Evolutionary conservation across 2,797 vertebrate genomes (phyloP), one percentile per base, ranked within the genome.

Genomic region (Diplodus puntazzo): DNA sequence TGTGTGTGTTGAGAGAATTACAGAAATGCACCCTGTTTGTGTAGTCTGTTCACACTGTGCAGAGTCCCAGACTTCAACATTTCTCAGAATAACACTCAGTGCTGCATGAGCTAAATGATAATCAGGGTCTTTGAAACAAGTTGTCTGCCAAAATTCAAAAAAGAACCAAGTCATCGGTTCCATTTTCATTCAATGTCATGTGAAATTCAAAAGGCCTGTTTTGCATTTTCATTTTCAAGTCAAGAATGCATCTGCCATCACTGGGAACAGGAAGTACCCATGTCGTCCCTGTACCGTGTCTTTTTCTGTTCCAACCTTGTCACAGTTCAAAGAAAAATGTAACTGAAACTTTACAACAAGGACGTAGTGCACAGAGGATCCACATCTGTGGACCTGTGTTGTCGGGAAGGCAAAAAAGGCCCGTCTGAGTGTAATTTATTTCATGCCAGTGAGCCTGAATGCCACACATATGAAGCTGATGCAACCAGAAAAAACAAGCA

Each of bases 31-130:
- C 20, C 17, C 30, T 55, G 45, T 59, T 66, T 81, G 25, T 72
- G 18, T 65, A 61, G 49, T 72, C 49, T 66, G 13, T 45, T 49
- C 69, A 55, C 21, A 62, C 21, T 20, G 60, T 42, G 65, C 23
- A 57, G 34, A 75, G 58, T 75, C 13, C 61, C 69, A 60, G 55
- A 75, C 43, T 54, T n/a, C 50, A 64, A 46, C 49, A 59, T 62
- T 58, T 68, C 25, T 4, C 66, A 60, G 52, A 58, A 61, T 42
- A 68, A 48, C 48, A 53, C 3, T 12, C 50, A 45, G 61, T 13
- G 21, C 2, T 45, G 27, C 3, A 49, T 67, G 49, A 42, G 30
- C 53, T 65, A 21, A 67, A 77, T 39, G 16, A n/a, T 70, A 62
- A 63, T 46, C 55, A 69, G 13, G 18, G 50, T 30, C 58, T 76